A percentile compares a stretch with the other conserved stretches of the same genome.
These are phyloP conservation scores for Emmelina monodactyla DNA, from an alignment of 2,888 invertebrate genomes.

Conservation along the genomic window DNA sequence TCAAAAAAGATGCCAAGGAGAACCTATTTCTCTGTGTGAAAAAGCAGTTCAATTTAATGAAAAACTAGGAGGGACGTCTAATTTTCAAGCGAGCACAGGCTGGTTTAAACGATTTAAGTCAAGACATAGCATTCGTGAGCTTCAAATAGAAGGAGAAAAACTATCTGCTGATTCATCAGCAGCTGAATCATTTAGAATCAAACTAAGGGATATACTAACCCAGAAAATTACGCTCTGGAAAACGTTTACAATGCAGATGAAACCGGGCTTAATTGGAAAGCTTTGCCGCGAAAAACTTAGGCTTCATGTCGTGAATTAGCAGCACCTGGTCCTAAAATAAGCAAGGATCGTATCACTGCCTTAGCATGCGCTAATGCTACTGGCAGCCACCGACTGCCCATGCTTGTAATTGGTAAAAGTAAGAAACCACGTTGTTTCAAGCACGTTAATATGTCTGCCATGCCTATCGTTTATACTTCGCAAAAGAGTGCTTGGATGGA, in stretches of 20 bases:
- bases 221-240: constrained; percentile 13
- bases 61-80: constrained; percentile 15
- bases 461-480: constrained; percentile 14
- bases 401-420: constrained; percentile 16
- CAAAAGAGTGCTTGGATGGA: constrained; percentile 16
- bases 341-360: constrained; percentile 14
- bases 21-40: constrained; percentile 16
- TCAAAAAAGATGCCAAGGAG: constrained; percentile 15
- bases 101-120: background rate
- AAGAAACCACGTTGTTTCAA: constrained; percentile 17
- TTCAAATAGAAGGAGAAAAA: constrained; percentile 11
- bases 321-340: constrained; percentile 8
- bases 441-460: constrained; percentile 16
- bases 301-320: constrained; percentile 12
- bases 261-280: constrained; percentile 15
- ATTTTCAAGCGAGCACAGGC: background rate
- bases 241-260: constrained; percentile 15
- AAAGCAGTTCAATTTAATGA: constrained; percentile 17
- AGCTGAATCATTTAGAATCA: constrained; percentile 13
- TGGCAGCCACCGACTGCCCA: constrained; percentile 15
- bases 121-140: constrained; percentile 10
- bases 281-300: constrained; percentile 13
- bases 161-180: constrained; percentile 10
- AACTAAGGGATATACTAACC: constrained; percentile 10
- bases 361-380: constrained; percentile 14